phyloP scores from a whole-genome alignment of 2,888 invertebrate genomes.

The Slavum lentiscoides region DNA sequence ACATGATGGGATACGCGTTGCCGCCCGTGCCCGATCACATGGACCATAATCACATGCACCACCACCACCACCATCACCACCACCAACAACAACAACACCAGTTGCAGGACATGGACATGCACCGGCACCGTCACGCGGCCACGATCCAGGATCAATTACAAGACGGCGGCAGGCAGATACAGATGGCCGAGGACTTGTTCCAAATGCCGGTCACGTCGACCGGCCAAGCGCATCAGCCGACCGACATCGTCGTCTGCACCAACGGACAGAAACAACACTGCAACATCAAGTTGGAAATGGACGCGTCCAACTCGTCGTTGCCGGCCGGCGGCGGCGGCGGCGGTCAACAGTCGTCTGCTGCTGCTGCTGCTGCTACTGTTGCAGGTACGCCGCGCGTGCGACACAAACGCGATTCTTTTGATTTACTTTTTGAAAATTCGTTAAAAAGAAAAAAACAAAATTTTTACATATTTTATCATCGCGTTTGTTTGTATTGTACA shows the following conservation, averaged over 20 bases:
- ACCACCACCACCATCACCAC: background rate
- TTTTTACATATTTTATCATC: too few relatives aligned
- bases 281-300: slow-evolving; percentile 44
- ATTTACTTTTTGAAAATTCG: too few relatives aligned
- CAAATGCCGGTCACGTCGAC: slow-evolving; percentile 38
- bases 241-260: background rate
- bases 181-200: slow-evolving; percentile 45
- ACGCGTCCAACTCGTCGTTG: background rate
- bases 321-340: background rate
- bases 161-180: slow-evolving; percentile 20
- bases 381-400: background rate
- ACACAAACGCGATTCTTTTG: too few relatives aligned
- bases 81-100: background rate
- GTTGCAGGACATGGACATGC: slow-evolving; percentile 46
- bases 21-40: slow-evolving; percentile 32
- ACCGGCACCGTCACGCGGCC: slow-evolving; percentile 22
- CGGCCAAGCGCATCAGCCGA: background rate
- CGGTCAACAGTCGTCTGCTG: slow-evolving; percentile 21
- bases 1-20: slow-evolving; percentile 44
- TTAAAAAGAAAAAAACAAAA: too few relatives aligned
- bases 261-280: slow-evolving; percentile 41
- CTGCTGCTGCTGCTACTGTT: too few relatives aligned
- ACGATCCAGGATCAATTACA: slow-evolving; percentile 18
- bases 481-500: slow-evolving; percentile 54
- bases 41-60: slow-evolving; percentile 21